A percentile compares a stretch with the other conserved stretches of the same genome.
These are phyloP conservation scores for Parnassius orleans DNA, from an alignment of 2,888 invertebrate species.

Conservation along the genomic window DNA sequence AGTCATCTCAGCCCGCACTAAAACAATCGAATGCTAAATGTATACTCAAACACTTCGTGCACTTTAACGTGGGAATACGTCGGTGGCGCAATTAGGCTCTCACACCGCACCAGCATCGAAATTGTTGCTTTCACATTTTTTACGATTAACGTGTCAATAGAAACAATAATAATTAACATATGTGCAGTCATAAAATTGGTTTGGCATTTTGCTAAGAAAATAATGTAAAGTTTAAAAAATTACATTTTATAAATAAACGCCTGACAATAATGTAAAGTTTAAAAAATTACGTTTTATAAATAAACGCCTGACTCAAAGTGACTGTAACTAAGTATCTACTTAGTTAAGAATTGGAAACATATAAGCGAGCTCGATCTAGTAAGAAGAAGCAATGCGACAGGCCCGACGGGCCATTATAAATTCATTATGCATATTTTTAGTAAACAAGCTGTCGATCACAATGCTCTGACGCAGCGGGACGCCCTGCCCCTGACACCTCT, in stretches of 20 bases:
- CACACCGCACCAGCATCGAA: conserved; percentile 28
- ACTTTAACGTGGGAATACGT: conserved; percentile 77
- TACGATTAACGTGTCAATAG: conserved; percentile 22
- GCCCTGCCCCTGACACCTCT: conserved; percentile 68
- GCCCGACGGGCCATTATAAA: conserved; percentile 71
- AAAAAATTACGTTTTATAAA: too few relatives aligned
- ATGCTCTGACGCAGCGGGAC: conserved; percentile 70
- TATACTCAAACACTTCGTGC: conserved; percentile 73
- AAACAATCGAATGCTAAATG: conserved; percentile 80
- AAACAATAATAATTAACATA: conserved; percentile 17
- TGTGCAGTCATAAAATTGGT: background rate
- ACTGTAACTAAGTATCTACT: background rate
- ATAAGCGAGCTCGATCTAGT: conserved; percentile 41
- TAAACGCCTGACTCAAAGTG: too few relatives aligned
- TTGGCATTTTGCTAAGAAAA: background rate
- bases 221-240: too few relatives aligned
- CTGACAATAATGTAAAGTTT: too few relatives aligned
- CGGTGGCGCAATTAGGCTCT: conserved; percentile 71
- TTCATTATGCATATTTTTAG: conserved; percentile 82
- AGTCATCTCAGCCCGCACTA: conserved; percentile 75
- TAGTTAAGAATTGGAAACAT: conserved; percentile 20
- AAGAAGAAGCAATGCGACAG: conserved; percentile 49
- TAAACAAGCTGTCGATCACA: conserved; percentile 81
- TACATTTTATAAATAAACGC: too few relatives aligned
- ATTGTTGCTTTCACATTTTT: conserved; percentile 46